phyloP scores from a whole-genome alignment of 2,113 vertebrate genomes.

The Cottus gobio region DNA sequence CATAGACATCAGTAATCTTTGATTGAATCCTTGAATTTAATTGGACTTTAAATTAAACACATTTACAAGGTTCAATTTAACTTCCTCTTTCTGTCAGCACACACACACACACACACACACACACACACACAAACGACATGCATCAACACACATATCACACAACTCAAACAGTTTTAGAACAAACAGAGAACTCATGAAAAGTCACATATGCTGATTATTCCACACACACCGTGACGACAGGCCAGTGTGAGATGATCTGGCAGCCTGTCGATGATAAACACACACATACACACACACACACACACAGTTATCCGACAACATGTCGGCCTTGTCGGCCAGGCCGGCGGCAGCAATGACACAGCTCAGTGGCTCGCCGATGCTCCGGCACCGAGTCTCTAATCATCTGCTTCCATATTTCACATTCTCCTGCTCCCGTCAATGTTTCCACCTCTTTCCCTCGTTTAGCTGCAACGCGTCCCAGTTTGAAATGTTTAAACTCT shows the following conservation, averaged over 20 bases:
- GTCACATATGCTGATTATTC: not conserved
- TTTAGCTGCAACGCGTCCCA: not conserved
- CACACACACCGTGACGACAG: not conserved
- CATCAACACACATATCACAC: not conserved
- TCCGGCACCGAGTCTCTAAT: slow-evolving; percentile 31
- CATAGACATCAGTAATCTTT: slow-evolving; percentile 9
- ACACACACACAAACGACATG: not conserved
- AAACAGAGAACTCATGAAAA: not conserved
- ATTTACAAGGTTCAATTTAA: not conserved
- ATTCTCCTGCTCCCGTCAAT: slow-evolving; percentile 1
- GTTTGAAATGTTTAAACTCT: not conserved
- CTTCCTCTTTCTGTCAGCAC: not conserved
- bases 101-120: too few relatives aligned
- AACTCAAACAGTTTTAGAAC: too few relatives aligned
- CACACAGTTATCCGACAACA: slow-evolving; percentile 15
- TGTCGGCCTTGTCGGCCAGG: slow-evolving; percentile 42
- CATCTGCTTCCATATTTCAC: slow-evolving; percentile 39
- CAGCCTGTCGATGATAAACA: not conserved
- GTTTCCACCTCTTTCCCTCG: not conserved
- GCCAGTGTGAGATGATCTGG: not conserved
- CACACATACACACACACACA: not conserved
- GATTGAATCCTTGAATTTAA: slow-evolving; percentile 10
- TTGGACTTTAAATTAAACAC: slow-evolving; percentile 1
- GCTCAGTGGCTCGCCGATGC: slow-evolving; percentile 51
- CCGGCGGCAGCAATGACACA: slow-evolving; percentile 52